Conservation (phyloP, 2,888 invertebrate genomes). For the Erebia palarica region DNA sequence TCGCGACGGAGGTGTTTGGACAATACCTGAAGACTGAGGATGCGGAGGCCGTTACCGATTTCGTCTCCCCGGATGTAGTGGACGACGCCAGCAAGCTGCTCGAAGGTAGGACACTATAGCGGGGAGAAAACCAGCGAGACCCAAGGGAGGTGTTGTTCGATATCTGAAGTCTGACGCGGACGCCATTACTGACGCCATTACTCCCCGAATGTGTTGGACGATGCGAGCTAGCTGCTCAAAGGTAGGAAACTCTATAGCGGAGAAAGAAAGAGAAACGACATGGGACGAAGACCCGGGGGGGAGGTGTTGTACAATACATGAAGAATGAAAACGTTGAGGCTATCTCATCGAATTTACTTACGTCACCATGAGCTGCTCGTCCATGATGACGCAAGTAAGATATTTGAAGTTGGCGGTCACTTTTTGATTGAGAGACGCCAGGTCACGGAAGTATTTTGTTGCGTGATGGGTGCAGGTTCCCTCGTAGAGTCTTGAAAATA, state of each 20-base stretch:
- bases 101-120: conserved; percentile 59
- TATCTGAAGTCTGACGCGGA: conserved; percentile 79
- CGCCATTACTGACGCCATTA: conserved; percentile 69
- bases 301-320: conserved; percentile 83
- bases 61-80: conserved; percentile 60
- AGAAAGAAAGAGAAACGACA: too few species aligned
- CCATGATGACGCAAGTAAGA: too few species aligned
- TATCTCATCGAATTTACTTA: too few species aligned
- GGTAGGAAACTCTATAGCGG: neutral
- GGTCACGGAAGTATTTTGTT: too few species aligned
- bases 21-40: conserved; percentile 78
- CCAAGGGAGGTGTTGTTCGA: conserved; percentile 77
- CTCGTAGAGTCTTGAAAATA: too few species aligned
- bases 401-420: too few species aligned
- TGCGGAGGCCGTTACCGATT: conserved; percentile 72
- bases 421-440: too few species aligned
- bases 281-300: conserved; percentile 80
- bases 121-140: conserved; percentile 81
- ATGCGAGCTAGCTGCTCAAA: neutral
- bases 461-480: too few species aligned
- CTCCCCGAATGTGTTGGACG: conserved; percentile 60
- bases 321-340: conserved; percentile 69
- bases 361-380: conserved; percentile 53
- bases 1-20: conserved; percentile 85
- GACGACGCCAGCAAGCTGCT: conserved; percentile 69